Base-by-base conservation (phyloP, 2,888 invertebrate genomes). In the Drosophila lacicola region DNA sequence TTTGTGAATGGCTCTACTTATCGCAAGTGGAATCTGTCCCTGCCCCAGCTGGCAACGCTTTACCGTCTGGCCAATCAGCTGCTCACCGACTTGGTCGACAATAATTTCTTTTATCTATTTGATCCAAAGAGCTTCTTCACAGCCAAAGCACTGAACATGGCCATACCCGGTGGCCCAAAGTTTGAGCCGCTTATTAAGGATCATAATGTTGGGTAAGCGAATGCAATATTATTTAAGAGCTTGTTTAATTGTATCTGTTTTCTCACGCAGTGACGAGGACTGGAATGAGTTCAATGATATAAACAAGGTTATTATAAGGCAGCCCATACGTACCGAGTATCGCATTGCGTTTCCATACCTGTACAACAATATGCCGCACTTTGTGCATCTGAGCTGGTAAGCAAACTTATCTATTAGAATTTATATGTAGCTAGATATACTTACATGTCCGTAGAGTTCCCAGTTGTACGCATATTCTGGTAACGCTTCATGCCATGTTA, bases 271-370 rank as follows among this genome's bases (percentile, higher is more conserved):
- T 2, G 99, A 99, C 93, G 99, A 99, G 93, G 99, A 99, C 92
- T 99, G 99, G 99, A 99, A 99, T 93, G 99, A 99, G 93, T 99
- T 99, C 91, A 99, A 99, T 93, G 99, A 99, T 91, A 99, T 99
- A 82, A 99, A 99, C 93, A 99, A 99, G 93, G 99, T 99, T 88
- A 99, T 99, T 75, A 99, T 99, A 83, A 94, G 99, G 9, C 99
- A 99, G 91, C 99, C 99, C 3, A 97, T 99, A 80, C 95, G 99
- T 74, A 99, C 99, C 0, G 99, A 99, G 93, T 99, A 99, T 92
- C 95, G 99, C 81, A 99, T 99, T 90, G 99, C 99, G 0, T 99
- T 99, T 93, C 99, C 99, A 0, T 99, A 99, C 93, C 94, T 99
- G 82, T 99, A 99, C 93, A 99, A 99, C 93, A 99, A 99, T 92